phyloP scores from a whole-genome alignment of 2,888 invertebrate species.

The Nasonovia ribisnigri region DNA sequence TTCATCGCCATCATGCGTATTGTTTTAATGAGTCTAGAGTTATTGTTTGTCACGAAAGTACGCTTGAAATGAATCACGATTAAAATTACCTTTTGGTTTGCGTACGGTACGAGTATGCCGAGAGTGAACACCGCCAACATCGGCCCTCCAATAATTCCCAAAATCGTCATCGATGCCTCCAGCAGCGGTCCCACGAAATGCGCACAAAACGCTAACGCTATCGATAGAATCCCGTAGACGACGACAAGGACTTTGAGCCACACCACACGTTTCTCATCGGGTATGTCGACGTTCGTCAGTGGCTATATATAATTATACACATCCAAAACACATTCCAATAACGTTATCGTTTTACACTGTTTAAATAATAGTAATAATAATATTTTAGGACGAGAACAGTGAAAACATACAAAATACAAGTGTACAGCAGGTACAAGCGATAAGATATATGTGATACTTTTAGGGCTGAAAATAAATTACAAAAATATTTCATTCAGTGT shows the following conservation, averaged over 20 bases:
- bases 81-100: slow-evolving; percentile 45
- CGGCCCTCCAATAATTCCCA: slow-evolving; percentile 90
- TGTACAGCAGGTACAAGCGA: not conserved
- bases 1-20: not conserved
- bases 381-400: not conserved
- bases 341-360: not conserved
- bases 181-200: slow-evolving; percentile 86
- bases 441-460: not conserved
- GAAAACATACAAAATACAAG: too few relatives aligned
- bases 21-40: not conserved
- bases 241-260: slow-evolving; percentile 71
- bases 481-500: not conserved
- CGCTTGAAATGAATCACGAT: not conserved
- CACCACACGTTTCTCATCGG: slow-evolving; percentile 70
- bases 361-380: not conserved
- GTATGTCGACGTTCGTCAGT: slow-evolving; percentile 69
- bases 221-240: slow-evolving; percentile 80
- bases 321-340: not conserved
- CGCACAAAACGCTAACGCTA: slow-evolving; percentile 86
- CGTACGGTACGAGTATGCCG: slow-evolving; percentile 76
- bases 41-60: not conserved
- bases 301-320: slow-evolving; percentile 46
- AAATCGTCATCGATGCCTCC: slow-evolving; percentile 87
- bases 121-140: slow-evolving; percentile 85
- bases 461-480: not conserved